Evolutionary conservation across 2,888 invertebrate genomes (phyloP).

Genomic region (Aproaerema taeniolella): DNA sequence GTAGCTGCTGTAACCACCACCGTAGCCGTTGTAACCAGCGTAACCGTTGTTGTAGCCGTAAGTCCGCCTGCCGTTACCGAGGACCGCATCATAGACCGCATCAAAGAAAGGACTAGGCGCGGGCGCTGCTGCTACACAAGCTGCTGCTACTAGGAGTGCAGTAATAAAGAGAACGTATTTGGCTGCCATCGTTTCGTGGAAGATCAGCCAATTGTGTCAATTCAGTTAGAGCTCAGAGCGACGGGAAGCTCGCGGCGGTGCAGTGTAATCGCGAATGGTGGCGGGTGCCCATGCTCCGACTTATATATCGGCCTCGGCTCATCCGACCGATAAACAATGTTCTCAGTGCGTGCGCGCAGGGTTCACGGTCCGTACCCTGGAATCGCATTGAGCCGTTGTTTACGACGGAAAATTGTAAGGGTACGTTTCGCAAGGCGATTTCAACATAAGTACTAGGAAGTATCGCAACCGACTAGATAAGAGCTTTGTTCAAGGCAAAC

Average conservation of each 20-base stretch:
- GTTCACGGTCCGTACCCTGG: conserved; percentile 72
- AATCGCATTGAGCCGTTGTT: conserved; percentile 48
- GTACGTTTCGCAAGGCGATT: conserved; percentile 37
- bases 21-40: conserved; percentile 37
- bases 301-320: conserved; percentile 76
- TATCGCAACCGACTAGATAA: conserved; percentile 23
- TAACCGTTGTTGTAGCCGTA: conserved; percentile 53
- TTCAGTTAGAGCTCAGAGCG: conserved; percentile 58
- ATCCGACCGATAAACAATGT: conserved; percentile 56
- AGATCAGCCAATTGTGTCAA: conserved; percentile 64
- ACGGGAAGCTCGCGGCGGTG: conserved; percentile 65
- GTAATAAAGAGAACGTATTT: conserved; percentile 34
- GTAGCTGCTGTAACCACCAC: conserved; percentile 34
- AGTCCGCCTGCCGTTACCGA: conserved; percentile 54
- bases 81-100: conserved; percentile 63
- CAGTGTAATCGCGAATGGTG: conserved; percentile 69
- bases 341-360: conserved; percentile 49
- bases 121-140: conserved; percentile 33
- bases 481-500: conserved; percentile 29
- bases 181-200: conserved; percentile 64
- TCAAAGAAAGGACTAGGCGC: conserved; percentile 55
- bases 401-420: conserved; percentile 44
- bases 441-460: conserved; percentile 44
- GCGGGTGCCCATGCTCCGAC: conserved; percentile 56
- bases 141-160: conserved; percentile 34